phyloP scores from a whole-genome alignment of 1,140 invertebrate genomes.

The Drosophila oshimai region DNA sequence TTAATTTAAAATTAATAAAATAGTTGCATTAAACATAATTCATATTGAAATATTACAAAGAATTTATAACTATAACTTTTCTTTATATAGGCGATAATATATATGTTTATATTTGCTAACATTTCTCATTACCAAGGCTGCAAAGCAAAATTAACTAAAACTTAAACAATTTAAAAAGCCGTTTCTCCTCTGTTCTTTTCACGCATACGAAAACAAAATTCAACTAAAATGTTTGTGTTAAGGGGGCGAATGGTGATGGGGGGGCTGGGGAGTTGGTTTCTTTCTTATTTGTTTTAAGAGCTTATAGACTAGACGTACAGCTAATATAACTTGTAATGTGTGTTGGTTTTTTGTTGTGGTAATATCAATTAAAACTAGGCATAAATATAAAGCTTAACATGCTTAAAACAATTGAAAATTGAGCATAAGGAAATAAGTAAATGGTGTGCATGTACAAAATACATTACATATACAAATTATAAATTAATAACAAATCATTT shows the following conservation, averaged over 20 bases:
- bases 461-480: constrained; percentile 51
- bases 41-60: constrained; percentile 55
- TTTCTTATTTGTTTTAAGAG: constrained; percentile 1
- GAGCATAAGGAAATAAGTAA: constrained; percentile 78
- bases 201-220: constrained; percentile 61
- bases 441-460: constrained; percentile 64
- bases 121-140: constrained; percentile 34
- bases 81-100: constrained; percentile 36
- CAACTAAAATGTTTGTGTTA: constrained; percentile 53
- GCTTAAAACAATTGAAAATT: constrained; percentile 61
- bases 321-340: constrained; percentile 50
- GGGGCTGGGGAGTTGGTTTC: neutral
- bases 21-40: constrained; percentile 53
- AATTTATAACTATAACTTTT: constrained; percentile 62
- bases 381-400: constrained; percentile 75
- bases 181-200: constrained; percentile 20
- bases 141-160: constrained; percentile 66
- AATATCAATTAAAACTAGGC: constrained; percentile 74
- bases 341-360: constrained; percentile 22
- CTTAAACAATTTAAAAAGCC: constrained; percentile 71
- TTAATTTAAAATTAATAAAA: constrained; percentile 68
- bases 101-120: constrained; percentile 44
- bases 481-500: constrained; percentile 61
- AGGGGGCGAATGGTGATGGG: neutral
- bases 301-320: constrained; percentile 47